Evolutionary conservation across 2,113 vertebrate species (phyloP).

Genomic region (Cyanistes caeruleus): DNA sequence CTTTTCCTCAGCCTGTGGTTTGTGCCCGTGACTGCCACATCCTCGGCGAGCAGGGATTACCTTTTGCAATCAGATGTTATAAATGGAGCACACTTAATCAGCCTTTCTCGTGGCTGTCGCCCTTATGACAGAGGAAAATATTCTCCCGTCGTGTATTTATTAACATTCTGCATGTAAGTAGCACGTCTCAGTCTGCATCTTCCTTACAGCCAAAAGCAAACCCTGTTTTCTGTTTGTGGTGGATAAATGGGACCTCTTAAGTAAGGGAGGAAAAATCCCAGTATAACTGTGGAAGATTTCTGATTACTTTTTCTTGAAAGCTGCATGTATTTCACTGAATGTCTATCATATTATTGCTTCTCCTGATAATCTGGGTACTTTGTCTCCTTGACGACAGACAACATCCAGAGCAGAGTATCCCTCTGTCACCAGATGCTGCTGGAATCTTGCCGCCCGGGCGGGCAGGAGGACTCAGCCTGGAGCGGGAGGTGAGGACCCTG

Average conservation of each 20-base stretch:
- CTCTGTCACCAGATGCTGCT: neutral
- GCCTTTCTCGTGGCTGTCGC: neutral
- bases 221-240: constrained; percentile 29
- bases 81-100: neutral
- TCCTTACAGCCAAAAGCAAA: neutral
- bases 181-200: constrained; percentile 11
- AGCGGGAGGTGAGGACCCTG: neutral
- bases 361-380: neutral
- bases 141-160: neutral
- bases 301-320: constrained; percentile 12
- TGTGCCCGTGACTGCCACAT: fast-evolving
- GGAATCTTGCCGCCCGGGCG: neutral
- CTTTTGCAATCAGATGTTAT: neutral
- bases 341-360: neutral
- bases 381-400: constrained; percentile 63
- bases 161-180: constrained; percentile 8
- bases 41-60: neutral
- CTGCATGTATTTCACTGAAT: neutral
- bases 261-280: neutral
- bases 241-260: constrained; percentile 23
- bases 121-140: constrained; percentile 9
- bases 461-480: neutral
- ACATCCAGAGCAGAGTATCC: neutral
- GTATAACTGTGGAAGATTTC: neutral
- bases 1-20: neutral